Conservation (phyloP, 1,140 invertebrate genomes). For the Bombus terrestris region DNA sequence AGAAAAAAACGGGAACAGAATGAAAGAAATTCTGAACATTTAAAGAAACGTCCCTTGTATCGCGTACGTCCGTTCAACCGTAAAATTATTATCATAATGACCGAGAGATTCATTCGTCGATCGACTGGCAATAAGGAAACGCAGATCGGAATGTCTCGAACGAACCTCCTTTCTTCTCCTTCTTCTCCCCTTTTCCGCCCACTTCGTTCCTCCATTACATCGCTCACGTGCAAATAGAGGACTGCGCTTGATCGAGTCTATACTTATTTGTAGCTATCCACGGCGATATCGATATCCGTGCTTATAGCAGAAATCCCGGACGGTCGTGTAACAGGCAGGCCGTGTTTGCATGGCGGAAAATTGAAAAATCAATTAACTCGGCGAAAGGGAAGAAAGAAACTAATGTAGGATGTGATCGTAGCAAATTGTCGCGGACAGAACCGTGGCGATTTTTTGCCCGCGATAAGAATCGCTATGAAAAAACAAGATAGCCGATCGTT, state of each 20-base stretch:
- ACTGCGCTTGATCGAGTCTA: slow-evolving; percentile 53
- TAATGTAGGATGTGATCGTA: no score
- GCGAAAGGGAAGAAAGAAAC: no score
- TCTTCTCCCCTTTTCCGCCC: not conserved
- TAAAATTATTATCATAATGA: slow-evolving; percentile 80
- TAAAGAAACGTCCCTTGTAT: slow-evolving; percentile 54
- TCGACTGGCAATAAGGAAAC: slow-evolving; percentile 77
- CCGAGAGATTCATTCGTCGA: slow-evolving; percentile 62
- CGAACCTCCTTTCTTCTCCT: slow-evolving; percentile 36
- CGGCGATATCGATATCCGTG: slow-evolving; percentile 58
- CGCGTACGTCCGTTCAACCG: slow-evolving; percentile 68
- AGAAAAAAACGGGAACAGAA: not conserved
- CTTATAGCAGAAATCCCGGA: slow-evolving; percentile 22
- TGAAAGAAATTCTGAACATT: slow-evolving; percentile 37
- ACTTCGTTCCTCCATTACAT: slow-evolving; percentile 53
- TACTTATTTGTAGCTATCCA: slow-evolving; percentile 59
- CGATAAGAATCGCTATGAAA: not conserved
- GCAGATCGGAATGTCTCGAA: slow-evolving; percentile 79
- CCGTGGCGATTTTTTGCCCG: not conserved
- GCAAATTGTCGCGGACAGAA: not conserved
- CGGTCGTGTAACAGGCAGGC: not conserved
- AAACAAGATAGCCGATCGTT: not conserved
- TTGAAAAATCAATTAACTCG: slow-evolving; percentile 37
- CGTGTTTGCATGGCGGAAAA: not conserved
- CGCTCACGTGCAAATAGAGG: slow-evolving; percentile 56